Evolutionary conservation across 2,797 vertebrate genomes (phyloP), one percentile per base, ranked within the genome.

Genomic region (Cyclura pinguis): DNA sequence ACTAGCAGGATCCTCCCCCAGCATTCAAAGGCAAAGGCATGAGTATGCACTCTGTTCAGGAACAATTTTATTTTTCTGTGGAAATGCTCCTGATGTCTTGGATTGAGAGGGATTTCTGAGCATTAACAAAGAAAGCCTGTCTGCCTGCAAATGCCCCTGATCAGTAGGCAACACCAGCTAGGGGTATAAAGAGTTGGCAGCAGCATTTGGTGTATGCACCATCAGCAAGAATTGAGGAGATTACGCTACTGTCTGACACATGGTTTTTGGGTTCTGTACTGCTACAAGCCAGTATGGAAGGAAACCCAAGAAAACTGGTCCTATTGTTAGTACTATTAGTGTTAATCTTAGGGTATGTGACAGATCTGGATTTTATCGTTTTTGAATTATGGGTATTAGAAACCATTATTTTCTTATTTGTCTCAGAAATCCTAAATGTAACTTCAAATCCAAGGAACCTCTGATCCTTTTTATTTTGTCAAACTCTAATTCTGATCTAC

Each of bases 1-100:
- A 0, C 27, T 6, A 13, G 47, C 78, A 69, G 87, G 78, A 81
- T 42, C 72, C 87, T 82, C 78, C 84, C 80, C 78, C 84, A 67
- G 3, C 20, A 59, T 83, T 84, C 50, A 76, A 67, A 82, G 69
- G 47, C 57, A 84, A 52, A 72, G 47, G 73, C 27, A 2, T 52
- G 62, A 64, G 32, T 10, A 69, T 89, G 67, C 67, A 14, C 59
- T 89, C 87, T 86, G 47, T 83, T 83, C 73, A 69, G 35, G 35
- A 87, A 85, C 72, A 84, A 32, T n/a, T 90, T 84, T 38, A 80
- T 91, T 85, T 91, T 87, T 80, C 80, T 72, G 90, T 91, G 90
- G 90, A 78, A 83, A 84, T 87, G 85, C 50, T 78, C 80, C 73
- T 87, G 80, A 84, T 47, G 27, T 84, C 80, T 83, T 80, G 69